A percentile compares a stretch with the other conserved stretches of the same genome.
Conservation (phyloP, 2,797 vertebrate genomes). For the Leptatherina wallacei region DNA sequence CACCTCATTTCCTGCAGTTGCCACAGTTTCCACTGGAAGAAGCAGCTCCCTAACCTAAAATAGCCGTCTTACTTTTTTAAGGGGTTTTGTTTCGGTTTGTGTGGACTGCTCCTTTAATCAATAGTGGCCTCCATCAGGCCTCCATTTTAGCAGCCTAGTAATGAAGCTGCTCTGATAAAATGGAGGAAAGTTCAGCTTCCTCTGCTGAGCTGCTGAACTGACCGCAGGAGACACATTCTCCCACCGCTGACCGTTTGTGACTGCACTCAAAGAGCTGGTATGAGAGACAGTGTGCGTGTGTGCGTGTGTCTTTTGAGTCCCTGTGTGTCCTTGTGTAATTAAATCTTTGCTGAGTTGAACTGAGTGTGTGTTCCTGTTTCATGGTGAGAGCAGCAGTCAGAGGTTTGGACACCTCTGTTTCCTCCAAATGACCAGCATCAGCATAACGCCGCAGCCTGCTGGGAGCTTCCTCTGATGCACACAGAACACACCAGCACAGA, state of each 20-base stretch:
- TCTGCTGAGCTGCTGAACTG: conserved; percentile 52
- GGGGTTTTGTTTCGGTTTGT: conserved; percentile 14
- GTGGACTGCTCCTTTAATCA: conserved; percentile 72
- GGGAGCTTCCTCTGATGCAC: conserved; percentile 44
- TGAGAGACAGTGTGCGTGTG: conserved; percentile 20
- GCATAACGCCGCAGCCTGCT: conserved; percentile 69
- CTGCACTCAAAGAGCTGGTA: conserved; percentile 51
- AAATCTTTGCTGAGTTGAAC: conserved; percentile 77
- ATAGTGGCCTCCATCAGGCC: conserved; percentile 67
- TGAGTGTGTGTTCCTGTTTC: conserved; percentile 70
- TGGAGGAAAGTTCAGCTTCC: conserved; percentile 79
- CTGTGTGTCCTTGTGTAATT: conserved; percentile 69
- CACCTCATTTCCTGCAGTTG: conserved; percentile 3
- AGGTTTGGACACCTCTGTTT: conserved; percentile 47
- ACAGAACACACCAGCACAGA: conserved; percentile 28
- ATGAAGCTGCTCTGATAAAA: conserved; percentile 81
- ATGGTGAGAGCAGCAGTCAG: conserved; percentile 67
- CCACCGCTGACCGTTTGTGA: conserved; percentile 65
- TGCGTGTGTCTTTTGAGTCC: conserved; percentile 51
- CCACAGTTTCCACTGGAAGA: neutral
- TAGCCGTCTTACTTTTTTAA: neutral
- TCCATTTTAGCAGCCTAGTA: conserved; percentile 80
- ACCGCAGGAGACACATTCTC: conserved; percentile 67
- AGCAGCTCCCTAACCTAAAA: conserved; percentile 1
- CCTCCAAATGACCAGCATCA: conserved; percentile 67